Evolutionary conservation across 2,888 invertebrate species (phyloP), one percentile per base, ranked within the genome.

Genomic region (Acrobasis suavella): DNA sequence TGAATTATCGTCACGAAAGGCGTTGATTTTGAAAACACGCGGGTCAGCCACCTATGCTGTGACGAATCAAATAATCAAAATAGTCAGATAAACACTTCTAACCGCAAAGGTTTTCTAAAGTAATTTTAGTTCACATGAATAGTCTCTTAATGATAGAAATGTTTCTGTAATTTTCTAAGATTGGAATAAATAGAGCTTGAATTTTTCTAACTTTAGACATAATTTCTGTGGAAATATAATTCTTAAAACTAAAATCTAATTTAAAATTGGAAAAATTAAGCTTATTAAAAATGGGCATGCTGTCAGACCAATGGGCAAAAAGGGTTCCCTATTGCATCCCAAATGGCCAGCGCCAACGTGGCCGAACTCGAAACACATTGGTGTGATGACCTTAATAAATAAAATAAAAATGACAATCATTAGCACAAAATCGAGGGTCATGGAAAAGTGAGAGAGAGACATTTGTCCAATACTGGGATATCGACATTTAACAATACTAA

Each of bases 1-100:
- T 81, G 81, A 82, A 83, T 80, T 83, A 82, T 78, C 72, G 80
- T 83, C 83, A 83, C 83, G 83, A 83, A 82, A 75, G 75, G 65
- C 79, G 76, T 80, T 81, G 76, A 74, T 81, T 84, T 84, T 80
- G 69, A 74, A 76, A 77, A 79, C 71, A 67, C 65, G 16, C 70
- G 72, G 81, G 78, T 81, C 81, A 77, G 68, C 72, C 72, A 81
- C 79, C 75, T 66, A 64, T 9, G n/a, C 39, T 60, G 17, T 42
- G 51, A 39, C 60, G 38, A 50, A 50, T 42, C 39, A 17, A 38
- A 37, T 56, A 38, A 51, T 51, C 15, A 51, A 51, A 60, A 60
- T 51, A 39, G n/a, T 39, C 10, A 38, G 15, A 37, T 54, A n/a
- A 54, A 54, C 32, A n/a, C 7, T 22, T 32, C 32, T 54, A 16